Evolutionary conservation across 2,888 invertebrate genomes (phyloP), one percentile per base, ranked within the genome.

Genomic region (Meliscaeva auricollis): DNA sequence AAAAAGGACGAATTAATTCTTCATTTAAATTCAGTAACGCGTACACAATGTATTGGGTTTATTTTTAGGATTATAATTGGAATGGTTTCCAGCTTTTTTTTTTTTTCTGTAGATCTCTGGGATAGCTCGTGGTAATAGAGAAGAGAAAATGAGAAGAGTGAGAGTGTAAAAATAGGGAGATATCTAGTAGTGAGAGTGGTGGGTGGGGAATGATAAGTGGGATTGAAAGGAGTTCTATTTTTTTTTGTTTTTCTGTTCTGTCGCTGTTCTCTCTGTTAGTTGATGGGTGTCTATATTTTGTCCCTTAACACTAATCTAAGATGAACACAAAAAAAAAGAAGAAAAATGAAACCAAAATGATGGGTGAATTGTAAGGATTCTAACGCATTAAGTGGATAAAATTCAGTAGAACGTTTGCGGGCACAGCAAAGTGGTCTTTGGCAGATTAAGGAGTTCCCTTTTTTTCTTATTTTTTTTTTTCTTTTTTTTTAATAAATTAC

Each of bases 1-100:
- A 84, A 80, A 73, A 85, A 81, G 85, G 85, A 85, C 89, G 89
- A 91, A 91, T 92, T 92, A 92, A 92, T 91, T 91, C 91, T 91
- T 91, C 91, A 91, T 91, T 91, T 91, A 92, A 91, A 91, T 91
- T 91, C 92, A 91, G 90, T 90, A 90, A 89, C 91, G 91, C 92
- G 91, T 92, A 90, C 92, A 89, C 85, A 85, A 73, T 85, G 81
- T 85, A 77, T 85, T 85, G 85, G 73, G 85, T 85, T 80, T 85
- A 85, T 81, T 85, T 85, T 85, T 64, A 68, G 85, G 81, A 85
- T 85, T 85, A 85, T 85, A 85, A 85, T 85, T 85, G 85, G 80
- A 85, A 85, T 85, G 84, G 66, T 80, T 72, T 76, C 13, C 72
- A 60, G 52, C 58, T 56, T 54, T 41, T 66, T 35, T 30, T 48